A percentile compares a stretch with the other conserved stretches of the same genome.
Evolutionary conservation across 2,888 invertebrate species (phyloP).

Genomic region (Nudaria mundana): DNA sequence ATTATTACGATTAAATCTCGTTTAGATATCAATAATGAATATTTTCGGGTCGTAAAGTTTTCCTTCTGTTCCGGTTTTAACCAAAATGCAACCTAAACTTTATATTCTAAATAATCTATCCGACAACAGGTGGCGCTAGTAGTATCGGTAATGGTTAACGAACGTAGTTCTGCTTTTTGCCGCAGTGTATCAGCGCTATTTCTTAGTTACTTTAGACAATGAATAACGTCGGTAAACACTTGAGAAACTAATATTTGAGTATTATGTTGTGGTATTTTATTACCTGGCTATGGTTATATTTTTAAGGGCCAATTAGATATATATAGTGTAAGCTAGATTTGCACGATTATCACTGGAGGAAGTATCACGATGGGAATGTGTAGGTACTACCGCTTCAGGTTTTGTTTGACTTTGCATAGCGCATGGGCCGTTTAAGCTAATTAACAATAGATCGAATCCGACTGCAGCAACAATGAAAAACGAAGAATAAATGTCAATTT

Average conservation of each 20-base stretch:
- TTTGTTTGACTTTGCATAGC: constrained; percentile 56
- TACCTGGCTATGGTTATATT: not conserved
- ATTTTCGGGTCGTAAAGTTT: too few species aligned
- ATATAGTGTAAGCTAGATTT: not conserved
- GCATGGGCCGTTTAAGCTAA: constrained; percentile 77
- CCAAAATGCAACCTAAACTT: too few species aligned
- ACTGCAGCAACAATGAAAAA: constrained; percentile 79
- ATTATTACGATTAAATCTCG: too few species aligned
- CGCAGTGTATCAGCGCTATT: constrained; percentile 45
- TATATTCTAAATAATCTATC: too few species aligned
- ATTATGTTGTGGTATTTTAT: not conserved
- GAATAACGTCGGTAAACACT: not conserved
- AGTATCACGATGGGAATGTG: constrained; percentile 24
- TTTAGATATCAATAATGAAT: too few species aligned
- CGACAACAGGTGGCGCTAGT: constrained; percentile 66
- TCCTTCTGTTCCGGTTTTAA: too few species aligned
- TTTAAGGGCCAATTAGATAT: not conserved
- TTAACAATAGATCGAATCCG: constrained; percentile 79
- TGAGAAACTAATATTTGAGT: not conserved
- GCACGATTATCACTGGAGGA: constrained; percentile 15
- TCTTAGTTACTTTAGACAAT: not conserved
- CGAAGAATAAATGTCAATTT: constrained; percentile 81
- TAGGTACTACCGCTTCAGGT: constrained; percentile 36
- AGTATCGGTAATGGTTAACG: constrained; percentile 25
- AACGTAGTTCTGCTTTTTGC: constrained; percentile 46